phyloP scores from a whole-genome alignment of 2,888 invertebrate species.

The Lasioglossum leucozonium region DNA sequence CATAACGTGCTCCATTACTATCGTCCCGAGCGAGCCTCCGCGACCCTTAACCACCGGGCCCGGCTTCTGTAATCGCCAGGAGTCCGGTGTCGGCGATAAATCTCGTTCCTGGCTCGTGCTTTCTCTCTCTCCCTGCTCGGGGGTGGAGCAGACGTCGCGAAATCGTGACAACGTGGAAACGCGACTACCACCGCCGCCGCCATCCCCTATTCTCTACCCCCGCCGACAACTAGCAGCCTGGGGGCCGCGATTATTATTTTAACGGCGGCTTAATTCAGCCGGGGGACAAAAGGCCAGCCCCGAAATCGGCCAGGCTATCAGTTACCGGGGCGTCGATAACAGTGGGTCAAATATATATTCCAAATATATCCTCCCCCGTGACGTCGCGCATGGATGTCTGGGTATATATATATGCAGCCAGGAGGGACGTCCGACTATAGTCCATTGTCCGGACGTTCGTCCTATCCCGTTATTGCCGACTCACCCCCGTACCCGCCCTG shows the following conservation, averaged over 20 bases:
- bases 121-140: background rate
- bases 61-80: conserved; percentile 11
- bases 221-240: background rate
- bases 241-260: conserved; percentile 66
- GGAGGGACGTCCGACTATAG: conserved; percentile 52
- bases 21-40: background rate
- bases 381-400: background rate
- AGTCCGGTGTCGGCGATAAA: conserved; percentile 26
- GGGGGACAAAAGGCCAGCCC: conserved; percentile 47
- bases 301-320: conserved; percentile 60
- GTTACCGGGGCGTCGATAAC: conserved; percentile 71
- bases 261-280: conserved; percentile 68
- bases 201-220: background rate
- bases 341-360: conserved; percentile 69
- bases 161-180: conserved; percentile 50
- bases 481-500: conserved; percentile 20
- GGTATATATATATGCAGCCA: conserved; percentile 33
- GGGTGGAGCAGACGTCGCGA: conserved; percentile 32
- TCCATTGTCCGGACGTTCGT: conserved; percentile 71
- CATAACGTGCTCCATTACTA: conserved; percentile 11
- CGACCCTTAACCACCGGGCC: background rate
- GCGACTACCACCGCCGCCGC: background rate
- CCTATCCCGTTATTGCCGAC: conserved; percentile 66
- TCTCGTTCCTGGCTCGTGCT: background rate
- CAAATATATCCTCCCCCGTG: conserved; percentile 63